These are phyloP conservation scores for Nomada hirtipes DNA, from an alignment of 2,888 invertebrate species.

Conservation along the genomic window DNA sequence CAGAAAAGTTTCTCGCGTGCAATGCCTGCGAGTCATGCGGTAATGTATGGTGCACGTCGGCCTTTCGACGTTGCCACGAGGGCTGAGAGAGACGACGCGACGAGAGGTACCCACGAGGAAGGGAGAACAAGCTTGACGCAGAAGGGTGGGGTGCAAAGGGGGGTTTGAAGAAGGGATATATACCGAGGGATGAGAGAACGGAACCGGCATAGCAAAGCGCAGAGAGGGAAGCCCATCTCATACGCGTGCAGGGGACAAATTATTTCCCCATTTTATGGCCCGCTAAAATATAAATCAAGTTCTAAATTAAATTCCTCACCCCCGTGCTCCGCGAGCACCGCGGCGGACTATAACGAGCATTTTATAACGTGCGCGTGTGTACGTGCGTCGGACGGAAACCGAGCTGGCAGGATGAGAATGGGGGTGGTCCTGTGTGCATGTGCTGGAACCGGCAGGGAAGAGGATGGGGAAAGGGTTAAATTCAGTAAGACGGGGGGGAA, in stretches of 20 bases:
- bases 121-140: not conserved
- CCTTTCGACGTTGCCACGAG: constrained; percentile 41
- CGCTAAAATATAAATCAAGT: constrained; percentile 84
- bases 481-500: not conserved
- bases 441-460: not conserved
- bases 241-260: constrained; percentile 83
- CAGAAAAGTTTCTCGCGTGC: constrained; percentile 44
- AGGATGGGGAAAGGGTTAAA: not conserved
- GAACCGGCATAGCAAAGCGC: constrained; percentile 49
- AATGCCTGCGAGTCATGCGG: not conserved
- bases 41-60: constrained; percentile 55
- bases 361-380: constrained; percentile 78
- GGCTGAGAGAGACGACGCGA: not conserved
- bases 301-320: constrained; percentile 83
- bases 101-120: not conserved
- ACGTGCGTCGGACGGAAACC: constrained; percentile 52
- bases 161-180: not conserved
- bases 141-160: not conserved
- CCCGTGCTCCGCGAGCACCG: constrained; percentile 64
- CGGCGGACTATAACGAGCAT: constrained; percentile 81
- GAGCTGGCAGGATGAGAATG: constrained; percentile 46
- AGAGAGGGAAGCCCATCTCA: constrained; percentile 75
- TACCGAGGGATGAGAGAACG: constrained; percentile 21
- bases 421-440: constrained; percentile 8
- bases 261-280: constrained; percentile 83